Percentiles rank a stretch among this genome's conserved stretches.
Conservation (phyloP, 2,888 invertebrate genomes). For the Macrophya annulata region DNA sequence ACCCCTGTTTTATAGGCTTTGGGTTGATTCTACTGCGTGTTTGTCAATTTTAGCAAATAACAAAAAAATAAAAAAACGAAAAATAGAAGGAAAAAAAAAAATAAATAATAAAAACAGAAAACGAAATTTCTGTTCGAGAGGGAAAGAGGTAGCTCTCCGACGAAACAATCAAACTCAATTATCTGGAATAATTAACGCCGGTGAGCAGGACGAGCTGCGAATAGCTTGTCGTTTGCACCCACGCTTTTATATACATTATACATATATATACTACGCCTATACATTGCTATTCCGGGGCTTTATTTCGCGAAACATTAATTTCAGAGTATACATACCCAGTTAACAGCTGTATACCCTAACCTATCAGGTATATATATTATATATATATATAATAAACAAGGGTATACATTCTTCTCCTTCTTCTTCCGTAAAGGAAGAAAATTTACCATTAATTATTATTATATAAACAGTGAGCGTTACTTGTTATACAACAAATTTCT, state of each 20-base stretch:
- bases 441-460: background rate
- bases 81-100: background rate
- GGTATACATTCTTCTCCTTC: background rate
- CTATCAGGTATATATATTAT: background rate
- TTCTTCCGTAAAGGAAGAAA: background rate
- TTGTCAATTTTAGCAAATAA: background rate
- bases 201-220: background rate
- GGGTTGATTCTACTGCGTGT: background rate
- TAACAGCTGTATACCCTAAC: no score
- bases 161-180: conserved; percentile 50
- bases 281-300: background rate
- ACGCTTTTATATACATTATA: background rate
- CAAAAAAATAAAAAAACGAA: background rate
- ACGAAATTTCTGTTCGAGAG: background rate
- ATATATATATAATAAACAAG: background rate
- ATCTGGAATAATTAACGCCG: conserved; percentile 49
- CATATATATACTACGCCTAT: background rate
- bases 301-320: conserved; percentile 38
- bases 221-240: conserved; percentile 19
- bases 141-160: background rate
- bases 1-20: background rate
- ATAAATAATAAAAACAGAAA: background rate
- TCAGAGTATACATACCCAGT: background rate
- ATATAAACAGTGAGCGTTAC: background rate
- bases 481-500: background rate